A percentile compares a stretch with the other conserved stretches of the same genome.
Conservation (phyloP, 1,140 invertebrate species). For the Drosophila athabasca region DNA sequence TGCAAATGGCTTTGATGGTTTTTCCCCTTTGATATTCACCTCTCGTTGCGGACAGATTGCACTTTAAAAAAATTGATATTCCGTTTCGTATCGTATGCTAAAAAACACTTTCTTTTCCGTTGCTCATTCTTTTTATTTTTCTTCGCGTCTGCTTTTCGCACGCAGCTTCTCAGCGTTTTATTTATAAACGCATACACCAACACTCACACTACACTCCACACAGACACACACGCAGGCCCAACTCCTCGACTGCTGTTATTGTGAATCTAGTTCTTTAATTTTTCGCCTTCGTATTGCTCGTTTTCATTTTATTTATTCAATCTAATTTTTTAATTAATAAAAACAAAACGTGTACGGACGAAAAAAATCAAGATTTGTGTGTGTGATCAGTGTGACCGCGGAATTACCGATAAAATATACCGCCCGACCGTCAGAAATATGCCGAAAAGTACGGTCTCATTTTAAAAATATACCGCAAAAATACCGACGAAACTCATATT, state of each 20-base stretch:
- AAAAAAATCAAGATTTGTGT: constrained; percentile 55
- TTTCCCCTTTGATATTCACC: constrained; percentile 73
- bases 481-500: no score
- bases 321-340: constrained; percentile 54
- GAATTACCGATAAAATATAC: no score
- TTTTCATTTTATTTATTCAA: constrained; percentile 48
- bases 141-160: constrained; percentile 76
- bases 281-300: constrained; percentile 34
- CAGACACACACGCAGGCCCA: constrained; percentile 40
- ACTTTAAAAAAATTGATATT: constrained; percentile 63
- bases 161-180: constrained; percentile 76
- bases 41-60: constrained; percentile 66
- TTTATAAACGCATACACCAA: constrained; percentile 68
- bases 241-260: constrained; percentile 35
- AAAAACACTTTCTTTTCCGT: constrained; percentile 74
- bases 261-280: constrained; percentile 41
- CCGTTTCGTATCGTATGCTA: constrained; percentile 47
- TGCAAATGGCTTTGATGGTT: constrained; percentile 69
- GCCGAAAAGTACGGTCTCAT: no score
- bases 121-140: constrained; percentile 76
- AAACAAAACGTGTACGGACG: constrained; percentile 57
- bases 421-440: no score
- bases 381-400: no score
- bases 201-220: constrained; percentile 21
- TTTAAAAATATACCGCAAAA: no score